Conservation (phyloP, 2,113 vertebrate genomes). For the Neoarius graeffei region DNA sequence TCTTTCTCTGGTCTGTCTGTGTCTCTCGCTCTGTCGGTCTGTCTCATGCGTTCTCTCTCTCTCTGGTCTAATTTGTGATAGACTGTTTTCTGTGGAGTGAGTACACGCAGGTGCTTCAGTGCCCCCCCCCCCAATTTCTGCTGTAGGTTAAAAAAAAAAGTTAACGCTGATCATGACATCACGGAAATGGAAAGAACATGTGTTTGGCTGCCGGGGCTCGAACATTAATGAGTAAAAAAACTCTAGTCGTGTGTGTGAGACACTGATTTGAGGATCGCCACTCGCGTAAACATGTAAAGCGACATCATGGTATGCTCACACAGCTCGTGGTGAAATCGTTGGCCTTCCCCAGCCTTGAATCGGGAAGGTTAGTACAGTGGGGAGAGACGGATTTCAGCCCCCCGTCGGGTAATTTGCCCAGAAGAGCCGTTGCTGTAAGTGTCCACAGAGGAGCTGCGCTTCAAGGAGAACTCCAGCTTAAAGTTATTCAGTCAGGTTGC, state of each 20-base stretch:
- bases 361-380: conserved; percentile 70
- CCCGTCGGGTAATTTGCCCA: conserved; percentile 55
- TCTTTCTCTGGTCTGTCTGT: too few relatives aligned
- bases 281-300: conserved; percentile 42
- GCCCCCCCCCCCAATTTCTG: background rate
- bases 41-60: too few relatives aligned
- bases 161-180: conserved; percentile 1
- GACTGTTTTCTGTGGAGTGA: too few relatives aligned
- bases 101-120: background rate
- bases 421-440: background rate
- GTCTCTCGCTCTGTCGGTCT: too few relatives aligned
- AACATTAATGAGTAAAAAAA: conserved; percentile 32
- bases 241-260: conserved; percentile 22
- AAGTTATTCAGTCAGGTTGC: background rate
- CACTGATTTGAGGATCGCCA: conserved; percentile 30
- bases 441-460: background rate
- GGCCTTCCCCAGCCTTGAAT: conserved; percentile 67
- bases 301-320: conserved; percentile 67
- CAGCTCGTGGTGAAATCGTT: conserved; percentile 59
- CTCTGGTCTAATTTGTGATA: background rate
- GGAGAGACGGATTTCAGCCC: conserved; percentile 62
- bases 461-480: background rate
- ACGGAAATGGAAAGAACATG: conserved; percentile 18
- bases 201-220: conserved; percentile 32
- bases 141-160: conserved; percentile 19